Evolutionary conservation across 2,888 invertebrate genomes (phyloP).

Genomic region (Latheticus oryzae): DNA sequence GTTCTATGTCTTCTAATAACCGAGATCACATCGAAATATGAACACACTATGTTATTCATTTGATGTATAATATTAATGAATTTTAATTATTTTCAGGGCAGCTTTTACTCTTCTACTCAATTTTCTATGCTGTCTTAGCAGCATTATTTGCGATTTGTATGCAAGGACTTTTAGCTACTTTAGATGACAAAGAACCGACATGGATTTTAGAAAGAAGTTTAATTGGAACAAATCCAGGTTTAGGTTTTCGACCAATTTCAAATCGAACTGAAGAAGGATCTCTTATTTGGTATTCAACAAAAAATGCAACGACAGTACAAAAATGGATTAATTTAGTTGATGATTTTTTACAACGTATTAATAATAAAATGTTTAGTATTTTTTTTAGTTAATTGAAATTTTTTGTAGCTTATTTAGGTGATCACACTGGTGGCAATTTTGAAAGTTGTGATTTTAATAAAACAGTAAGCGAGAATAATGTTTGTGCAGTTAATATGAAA

Average conservation of each 20-base stretch:
- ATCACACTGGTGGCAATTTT: constrained; percentile 66
- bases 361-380: too few species aligned
- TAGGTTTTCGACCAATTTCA: constrained; percentile 75
- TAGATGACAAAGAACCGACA: constrained; percentile 78
- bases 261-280: constrained; percentile 70
- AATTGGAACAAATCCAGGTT: constrained; percentile 76
- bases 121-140: constrained; percentile 88
- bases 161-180: constrained; percentile 80
- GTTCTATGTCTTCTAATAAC: too few species aligned
- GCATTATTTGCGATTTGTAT: constrained; percentile 89
- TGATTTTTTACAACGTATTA: constrained; percentile 71
- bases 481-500: constrained; percentile 68
- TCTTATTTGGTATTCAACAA: constrained; percentile 71
- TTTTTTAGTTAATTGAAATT: background rate
- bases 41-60: too few species aligned
- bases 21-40: too few species aligned
- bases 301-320: constrained; percentile 66
- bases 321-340: constrained; percentile 71
- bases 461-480: constrained; percentile 64
- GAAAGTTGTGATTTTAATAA: constrained; percentile 70
- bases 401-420: constrained; percentile 64
- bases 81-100: constrained; percentile 87
- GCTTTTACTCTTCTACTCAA: constrained; percentile 84
- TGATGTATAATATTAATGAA: too few species aligned
- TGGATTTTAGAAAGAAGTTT: constrained; percentile 82